A percentile compares a stretch with the other conserved stretches of the same genome.
These are phyloP conservation scores for Leuciscus idus DNA, from an alignment of 2,113 vertebrate species.

Conservation along the genomic window DNA sequence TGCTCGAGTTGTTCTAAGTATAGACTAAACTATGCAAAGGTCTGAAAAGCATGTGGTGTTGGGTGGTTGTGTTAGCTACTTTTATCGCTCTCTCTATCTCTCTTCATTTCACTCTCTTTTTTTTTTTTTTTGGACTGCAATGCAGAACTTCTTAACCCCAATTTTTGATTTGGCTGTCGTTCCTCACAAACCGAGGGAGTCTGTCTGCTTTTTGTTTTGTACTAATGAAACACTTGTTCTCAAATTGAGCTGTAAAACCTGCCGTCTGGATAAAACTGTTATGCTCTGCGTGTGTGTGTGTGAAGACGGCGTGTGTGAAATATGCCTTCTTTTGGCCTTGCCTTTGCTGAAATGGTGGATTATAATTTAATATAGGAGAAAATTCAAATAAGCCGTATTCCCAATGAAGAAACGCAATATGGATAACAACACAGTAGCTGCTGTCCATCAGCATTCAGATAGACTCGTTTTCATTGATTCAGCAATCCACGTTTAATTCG, in stretches of 20 bases:
- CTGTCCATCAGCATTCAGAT: conserved; percentile 23
- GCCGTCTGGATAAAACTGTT: conserved; percentile 26
- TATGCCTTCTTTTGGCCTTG: conserved; percentile 12
- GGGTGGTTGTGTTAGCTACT: background rate
- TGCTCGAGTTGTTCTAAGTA: background rate
- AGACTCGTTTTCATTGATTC: conserved; percentile 18
- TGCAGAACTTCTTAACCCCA: conserved; percentile 54
- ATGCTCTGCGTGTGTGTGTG: conserved; percentile 5
- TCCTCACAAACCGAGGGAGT: conserved; percentile 38
- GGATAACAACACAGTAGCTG: conserved; percentile 37
- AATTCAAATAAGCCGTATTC: background rate
- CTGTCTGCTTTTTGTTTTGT: conserved; percentile 59
- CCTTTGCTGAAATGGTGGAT: conserved; percentile 41
- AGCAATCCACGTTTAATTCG: conserved; percentile 6
- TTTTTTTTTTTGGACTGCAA: conserved; percentile 40
- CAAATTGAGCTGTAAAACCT: conserved; percentile 51
- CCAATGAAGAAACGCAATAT: background rate
- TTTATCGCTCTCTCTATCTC: conserved; percentile 3
- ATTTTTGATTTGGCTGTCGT: conserved; percentile 55
- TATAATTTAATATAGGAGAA: background rate
- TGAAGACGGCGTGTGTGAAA: background rate
- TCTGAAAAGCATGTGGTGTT: background rate
- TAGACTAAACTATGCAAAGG: background rate
- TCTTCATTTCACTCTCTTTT: background rate
- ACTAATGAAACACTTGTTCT: conserved; percentile 64